Evolutionary conservation across 1,140 invertebrate genomes (phyloP).

Genomic region (Eupristina koningsbergeri): DNA sequence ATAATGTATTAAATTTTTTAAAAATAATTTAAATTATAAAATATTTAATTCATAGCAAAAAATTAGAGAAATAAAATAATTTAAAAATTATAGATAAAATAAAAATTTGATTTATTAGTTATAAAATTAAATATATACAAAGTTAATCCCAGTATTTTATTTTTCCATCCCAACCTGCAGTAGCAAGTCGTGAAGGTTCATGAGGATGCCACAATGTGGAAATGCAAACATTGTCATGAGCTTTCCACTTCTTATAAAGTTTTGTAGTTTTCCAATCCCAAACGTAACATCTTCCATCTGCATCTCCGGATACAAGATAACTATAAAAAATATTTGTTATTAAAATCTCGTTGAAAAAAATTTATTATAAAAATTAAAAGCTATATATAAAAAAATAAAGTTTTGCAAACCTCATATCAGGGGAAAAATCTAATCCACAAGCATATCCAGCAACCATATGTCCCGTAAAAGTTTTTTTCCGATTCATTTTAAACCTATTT

Average conservation of each 20-base stretch:
- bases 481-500: slow-evolving; percentile 97
- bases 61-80: neutral
- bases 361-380: neutral
- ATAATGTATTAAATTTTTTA: slow-evolving; percentile 9
- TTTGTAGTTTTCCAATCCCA: slow-evolving; percentile 99
- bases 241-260: slow-evolving; percentile 98
- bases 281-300: slow-evolving; percentile 98
- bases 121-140: slow-evolving; percentile 41
- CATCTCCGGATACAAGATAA: slow-evolving; percentile 98
- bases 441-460: slow-evolving; percentile 99
- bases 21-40: slow-evolving; percentile 9
- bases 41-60: neutral
- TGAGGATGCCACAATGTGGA: slow-evolving; percentile 97
- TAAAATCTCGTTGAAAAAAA: neutral
- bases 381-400: neutral
- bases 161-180: slow-evolving; percentile 97
- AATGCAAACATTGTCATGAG: slow-evolving; percentile 98
- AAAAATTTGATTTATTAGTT: slow-evolving; percentile 34
- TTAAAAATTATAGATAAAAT: slow-evolving; percentile 27
- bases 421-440: slow-evolving; percentile 96
- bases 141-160: slow-evolving; percentile 98
- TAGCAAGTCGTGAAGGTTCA: slow-evolving; percentile 95
- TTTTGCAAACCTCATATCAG: slow-evolving; percentile 91
- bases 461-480: slow-evolving; percentile 97
- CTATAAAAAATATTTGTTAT: slow-evolving; percentile 74